Evolutionary conservation across 2,888 invertebrate species (phyloP), one percentile per base, ranked within the genome.

Genomic region (Amorpha juglandis): DNA sequence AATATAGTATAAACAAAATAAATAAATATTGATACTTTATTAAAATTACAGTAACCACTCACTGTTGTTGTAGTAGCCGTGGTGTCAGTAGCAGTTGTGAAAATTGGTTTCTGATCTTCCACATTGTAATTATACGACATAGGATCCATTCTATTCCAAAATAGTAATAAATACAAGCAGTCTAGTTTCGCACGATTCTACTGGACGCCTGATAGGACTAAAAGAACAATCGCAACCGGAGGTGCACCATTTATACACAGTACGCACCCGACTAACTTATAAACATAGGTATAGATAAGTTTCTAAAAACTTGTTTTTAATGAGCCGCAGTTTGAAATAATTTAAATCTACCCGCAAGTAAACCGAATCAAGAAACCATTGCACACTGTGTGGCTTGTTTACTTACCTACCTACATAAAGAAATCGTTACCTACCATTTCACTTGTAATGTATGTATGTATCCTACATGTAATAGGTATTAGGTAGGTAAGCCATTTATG

Each of bases 41-140:
- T 38, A 38, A 6, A 45, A 45, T 14, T 14, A 45, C 9, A 19
- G 9, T 8, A 19, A 9, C 6, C 19, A 58, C 58, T 66, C 75
- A 89, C 90, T 47, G 82, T 80, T 1, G 83, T 81, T 14, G 78
- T 76, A 1, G 87, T 80, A 16, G 77, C 67, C 66, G 81, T 75
- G 38, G 79, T 74, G 14, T 88, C 88, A 67, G 74, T 78, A n/a
- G 85, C 83, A 14, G 83, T 78, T 38, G 86, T 83, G 74, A 88
- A 88, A 67, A 85, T 82, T 2, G 83, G 74, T 70, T 84, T 89
- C 19, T 78, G 79, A 45, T 89, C 88, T 47, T 87, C 88, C 72
- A 82, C 76, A 68, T 74, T 78, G 69, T 74, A 87, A 73, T 83
- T 83, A 63, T 75, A 84, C 38, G 83, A 74, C 71, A 83, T 75